phyloP scores from a whole-genome alignment of 2,113 vertebrate genomes.

The Xenopus borealis region DNA sequence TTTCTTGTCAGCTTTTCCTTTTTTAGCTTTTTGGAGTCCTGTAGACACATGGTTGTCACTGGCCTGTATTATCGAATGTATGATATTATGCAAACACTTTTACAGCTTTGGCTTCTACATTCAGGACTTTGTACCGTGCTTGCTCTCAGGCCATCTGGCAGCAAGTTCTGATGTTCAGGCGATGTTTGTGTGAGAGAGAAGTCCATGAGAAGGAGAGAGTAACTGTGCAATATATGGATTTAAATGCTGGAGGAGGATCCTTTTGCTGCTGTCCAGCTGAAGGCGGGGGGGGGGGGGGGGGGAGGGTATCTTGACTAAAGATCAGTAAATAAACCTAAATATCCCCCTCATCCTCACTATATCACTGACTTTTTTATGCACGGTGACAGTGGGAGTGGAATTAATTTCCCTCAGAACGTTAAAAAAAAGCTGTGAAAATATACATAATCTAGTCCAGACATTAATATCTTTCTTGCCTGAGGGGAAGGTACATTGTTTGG shows the following conservation, averaged over 20 bases:
- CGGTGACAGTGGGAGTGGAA: not conserved
- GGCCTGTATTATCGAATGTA: slow-evolving; percentile 29
- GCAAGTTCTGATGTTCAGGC: slow-evolving; percentile 29
- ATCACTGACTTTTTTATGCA: not conserved
- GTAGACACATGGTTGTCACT: slow-evolving; percentile 38
- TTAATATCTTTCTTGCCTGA: not conserved
- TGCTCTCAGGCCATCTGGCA: slow-evolving; percentile 38
- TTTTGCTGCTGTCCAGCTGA: slow-evolving; percentile 27
- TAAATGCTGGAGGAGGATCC: slow-evolving; percentile 40
- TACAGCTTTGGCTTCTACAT: slow-evolving; percentile 15
- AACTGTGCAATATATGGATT: slow-evolving; percentile 23
- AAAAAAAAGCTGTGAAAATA: not conserved
- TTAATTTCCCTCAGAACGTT: not conserved
- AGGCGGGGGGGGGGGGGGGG: slow-evolving; percentile 23
- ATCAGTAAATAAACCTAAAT: slow-evolving; percentile 21
- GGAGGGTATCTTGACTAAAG: slow-evolving; percentile 35
- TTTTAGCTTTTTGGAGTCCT: slow-evolving; percentile 22
- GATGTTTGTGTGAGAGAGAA: slow-evolving; percentile 26
- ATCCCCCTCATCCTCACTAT: not conserved
- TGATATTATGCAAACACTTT: slow-evolving; percentile 26
- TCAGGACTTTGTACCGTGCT: slow-evolving; percentile 40
- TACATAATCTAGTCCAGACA: not conserved
- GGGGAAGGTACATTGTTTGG: not conserved
- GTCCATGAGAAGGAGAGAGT: slow-evolving; percentile 23
- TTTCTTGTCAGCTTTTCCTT: slow-evolving; percentile 18